These are phyloP conservation scores for Plagodis dolabraria DNA, from an alignment of 2,888 invertebrate genomes.

Conservation along the genomic window DNA sequence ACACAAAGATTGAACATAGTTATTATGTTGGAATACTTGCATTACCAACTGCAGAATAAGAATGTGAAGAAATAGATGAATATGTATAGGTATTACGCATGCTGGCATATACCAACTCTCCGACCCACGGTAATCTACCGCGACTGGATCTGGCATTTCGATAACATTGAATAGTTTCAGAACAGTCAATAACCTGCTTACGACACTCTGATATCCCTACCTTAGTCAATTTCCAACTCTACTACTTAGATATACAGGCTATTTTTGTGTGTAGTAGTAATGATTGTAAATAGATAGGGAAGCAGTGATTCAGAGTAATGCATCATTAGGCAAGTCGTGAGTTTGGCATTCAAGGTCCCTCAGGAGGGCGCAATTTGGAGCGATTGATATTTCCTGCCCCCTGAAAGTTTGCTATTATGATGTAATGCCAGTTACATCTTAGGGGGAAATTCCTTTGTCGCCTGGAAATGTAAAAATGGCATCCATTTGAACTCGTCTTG, in stretches of 20 bases:
- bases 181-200: constrained; percentile 55
- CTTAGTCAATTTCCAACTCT: constrained; percentile 6
- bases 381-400: constrained; percentile 67
- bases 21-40: too few relatives aligned
- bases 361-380: constrained; percentile 55
- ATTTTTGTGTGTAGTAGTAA: constrained; percentile 31
- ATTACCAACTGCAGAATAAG: not conserved
- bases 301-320: constrained; percentile 59
- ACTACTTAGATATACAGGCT: constrained; percentile 3
- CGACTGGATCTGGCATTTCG: constrained; percentile 53
- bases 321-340: constrained; percentile 63
- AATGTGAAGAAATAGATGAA: not conserved
- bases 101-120: constrained; percentile 15
- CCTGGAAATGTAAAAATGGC: constrained; percentile 3
- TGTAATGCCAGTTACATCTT: constrained; percentile 45
- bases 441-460: constrained; percentile 30
- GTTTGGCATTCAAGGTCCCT: constrained; percentile 67
- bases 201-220: constrained; percentile 38
- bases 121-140: constrained; percentile 11
- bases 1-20: too few relatives aligned
- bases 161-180: constrained; percentile 56
- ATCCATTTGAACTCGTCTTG: constrained; percentile 14
- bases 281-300: constrained; percentile 46
- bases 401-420: constrained; percentile 51
- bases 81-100: not conserved